phyloP scores from a whole-genome alignment of 2,113 vertebrate species.

The Columbina picui region DNA sequence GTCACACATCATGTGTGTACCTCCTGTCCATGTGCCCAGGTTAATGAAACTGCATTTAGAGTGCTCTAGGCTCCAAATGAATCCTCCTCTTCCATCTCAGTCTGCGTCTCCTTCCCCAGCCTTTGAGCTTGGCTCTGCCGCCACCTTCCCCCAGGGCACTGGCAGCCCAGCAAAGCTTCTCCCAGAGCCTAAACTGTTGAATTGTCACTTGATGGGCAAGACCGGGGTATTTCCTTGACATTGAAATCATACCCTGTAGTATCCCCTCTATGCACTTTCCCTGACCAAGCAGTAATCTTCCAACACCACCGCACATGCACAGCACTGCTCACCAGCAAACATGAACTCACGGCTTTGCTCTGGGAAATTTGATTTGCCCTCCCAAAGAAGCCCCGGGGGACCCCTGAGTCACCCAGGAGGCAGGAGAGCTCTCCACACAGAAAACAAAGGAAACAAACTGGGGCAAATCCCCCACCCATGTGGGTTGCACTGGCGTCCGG shows the following conservation, averaged over 20 bases:
- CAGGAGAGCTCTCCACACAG: background rate
- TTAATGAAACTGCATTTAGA: background rate
- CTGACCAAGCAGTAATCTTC: fast-evolving
- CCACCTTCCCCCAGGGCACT: background rate
- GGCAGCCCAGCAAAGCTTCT: background rate
- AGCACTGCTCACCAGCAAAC: background rate
- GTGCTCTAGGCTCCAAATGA: background rate
- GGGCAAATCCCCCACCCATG: background rate
- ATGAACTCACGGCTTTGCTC: background rate
- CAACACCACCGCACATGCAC: background rate
- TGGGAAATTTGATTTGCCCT: background rate
- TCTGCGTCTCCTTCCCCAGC: background rate
- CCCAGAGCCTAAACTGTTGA: background rate
- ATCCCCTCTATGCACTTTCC: fast-evolving
- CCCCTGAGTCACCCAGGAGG: background rate
- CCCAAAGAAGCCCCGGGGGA: background rate
- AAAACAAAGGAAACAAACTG: background rate
- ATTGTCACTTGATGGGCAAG: background rate
- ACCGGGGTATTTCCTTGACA: background rate
- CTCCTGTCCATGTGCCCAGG: fast-evolving
- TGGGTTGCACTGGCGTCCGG: background rate
- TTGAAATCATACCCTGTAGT: background rate
- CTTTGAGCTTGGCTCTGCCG: background rate
- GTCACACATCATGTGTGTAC: fast-evolving
- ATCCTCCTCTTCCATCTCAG: background rate